These are phyloP conservation scores for Pseudomyrmex dendroicus DNA, from an alignment of 1,140 invertebrate species.

Conservation along the genomic window DNA sequence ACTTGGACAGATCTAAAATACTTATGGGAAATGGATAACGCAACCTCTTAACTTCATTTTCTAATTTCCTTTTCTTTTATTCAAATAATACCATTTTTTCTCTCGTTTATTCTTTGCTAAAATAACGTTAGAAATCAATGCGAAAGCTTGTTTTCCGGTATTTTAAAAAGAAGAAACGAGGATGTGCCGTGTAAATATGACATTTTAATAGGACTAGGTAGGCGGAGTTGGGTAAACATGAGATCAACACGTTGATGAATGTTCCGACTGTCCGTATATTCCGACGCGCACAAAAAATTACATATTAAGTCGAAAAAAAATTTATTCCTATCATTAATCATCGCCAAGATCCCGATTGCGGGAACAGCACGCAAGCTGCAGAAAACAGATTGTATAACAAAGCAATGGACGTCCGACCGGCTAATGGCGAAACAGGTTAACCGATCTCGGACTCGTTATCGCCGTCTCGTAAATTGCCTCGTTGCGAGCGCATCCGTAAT, in stretches of 20 bases:
- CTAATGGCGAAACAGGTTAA: slow-evolving; percentile 47
- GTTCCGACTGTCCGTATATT: neutral
- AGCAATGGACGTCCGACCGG: slow-evolving; percentile 7
- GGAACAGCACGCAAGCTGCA: slow-evolving; percentile 22
- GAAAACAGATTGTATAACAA: slow-evolving; percentile 39
- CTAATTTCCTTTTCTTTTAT: neutral
- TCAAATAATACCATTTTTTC: neutral
- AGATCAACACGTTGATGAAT: slow-evolving; percentile 51
- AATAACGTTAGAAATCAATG: neutral
- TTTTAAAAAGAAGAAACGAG: neutral
- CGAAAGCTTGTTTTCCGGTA: neutral
- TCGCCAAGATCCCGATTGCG: slow-evolving; percentile 24
- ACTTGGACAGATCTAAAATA: slow-evolving; percentile 1
- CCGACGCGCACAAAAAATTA: neutral
- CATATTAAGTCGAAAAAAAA: slow-evolving; percentile 1
- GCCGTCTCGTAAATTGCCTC: slow-evolving; percentile 45
- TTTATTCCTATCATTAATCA: slow-evolving; percentile 42
- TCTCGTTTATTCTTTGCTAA: neutral
- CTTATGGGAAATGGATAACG: neutral
- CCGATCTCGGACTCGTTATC: slow-evolving; percentile 54
- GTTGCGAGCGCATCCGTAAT: slow-evolving; percentile 50
- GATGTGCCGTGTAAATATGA: neutral
- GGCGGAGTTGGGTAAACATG: slow-evolving; percentile 15
- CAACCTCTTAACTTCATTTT: neutral
- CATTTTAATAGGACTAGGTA: slow-evolving; percentile 1